Evolutionary conservation across 2,888 invertebrate genomes (phyloP), one percentile per base, ranked within the genome.

Genomic region (Diplolepis rosae): DNA sequence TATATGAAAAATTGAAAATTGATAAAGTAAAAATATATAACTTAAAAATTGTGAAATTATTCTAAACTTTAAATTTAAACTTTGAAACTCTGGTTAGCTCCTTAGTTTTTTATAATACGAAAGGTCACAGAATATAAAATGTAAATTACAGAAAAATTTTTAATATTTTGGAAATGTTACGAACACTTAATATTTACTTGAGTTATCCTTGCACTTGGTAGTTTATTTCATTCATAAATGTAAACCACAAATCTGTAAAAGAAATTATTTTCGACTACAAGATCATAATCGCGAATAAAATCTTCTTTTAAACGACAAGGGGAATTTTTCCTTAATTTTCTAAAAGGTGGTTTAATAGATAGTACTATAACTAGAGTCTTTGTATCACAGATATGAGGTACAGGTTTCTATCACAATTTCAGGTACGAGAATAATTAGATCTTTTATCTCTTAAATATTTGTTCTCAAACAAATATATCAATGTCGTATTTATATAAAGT

Each of bases 141-240:
- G 9, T 45, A 2, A 45, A 9, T 45, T 15, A 18, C 18, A 6
- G 22, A 3, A 22, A 45, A 45, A 2, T 18, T 9, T 0, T 1
- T 9, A 22, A 45, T 18, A 45, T 7, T 7, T 45, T 45, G 1
- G 9, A 45, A 45, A 9, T 45, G 18, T 0, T 18, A 15, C 15
- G 15, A 15, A 15, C 1, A 18, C 5, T 15, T 32, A 32, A 32
- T 9, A 50, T 30, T 13, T 54, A 9, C 28, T 15, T 39, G 30
- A 68, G 39, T 54, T 52, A 27, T n/a, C 54, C 68, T 68, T 28
- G 15, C 42, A 51, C 42, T 51, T 11, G 65, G 56, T 42, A 74
- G 65, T 18, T n/a, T 67, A 71, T 54, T 72, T 22, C 45, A 9
- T 45, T 45, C n/a, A 45, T 45, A 73, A 71, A 70, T 15, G 54